Evolutionary conservation across 2,888 invertebrate species (phyloP), one percentile per base, ranked within the genome.

Genomic region (Sturmia bella): DNA sequence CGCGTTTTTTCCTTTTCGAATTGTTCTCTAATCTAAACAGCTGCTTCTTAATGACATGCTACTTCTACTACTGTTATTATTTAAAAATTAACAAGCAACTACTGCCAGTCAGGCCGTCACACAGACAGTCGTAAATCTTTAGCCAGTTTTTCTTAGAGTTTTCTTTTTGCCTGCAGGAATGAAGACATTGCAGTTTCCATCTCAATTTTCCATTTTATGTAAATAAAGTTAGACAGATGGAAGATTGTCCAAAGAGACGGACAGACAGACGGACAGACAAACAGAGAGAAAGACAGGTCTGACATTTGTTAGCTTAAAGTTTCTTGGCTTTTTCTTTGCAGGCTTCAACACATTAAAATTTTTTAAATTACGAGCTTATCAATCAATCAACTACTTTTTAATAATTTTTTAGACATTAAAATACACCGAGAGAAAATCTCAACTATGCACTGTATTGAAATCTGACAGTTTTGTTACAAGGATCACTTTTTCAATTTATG

Each of bases 311-410:
- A 45, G 37, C 12, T 17, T 15, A 69, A 78, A 57, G 24, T 68
- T 43, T 61, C 32, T 73, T 59, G 41, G 74, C 45, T 48, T 72
- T 61, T 61, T 57, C 61, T 64, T 15, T 61, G 32, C 17, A 66
- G 76, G 21, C 59, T 61, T 82, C 74, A 78, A 66, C 73, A 82
- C 63, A 59, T 74, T 81, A 57, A 48, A 21, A 50, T 24, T 50
- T 75, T 68, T 61, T 59, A 19, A 52, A 76, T 64, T 72, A 78
- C 39, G 66, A 78, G 82, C 77, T 82, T 82, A 74, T 78, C 82
- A 82, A 82, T 82, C 82, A 82, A 78, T 82, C 82, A 81, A 75
- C 32, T 75, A 57, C 69, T 56, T 70, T 70, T 77, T 13, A 70
- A 37, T 63, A 59, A 68, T 76, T 76, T 69, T 52, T 61, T 61